Conservation (phyloP, 2,113 vertebrate species). For the Pelobates fuscus region DNA sequence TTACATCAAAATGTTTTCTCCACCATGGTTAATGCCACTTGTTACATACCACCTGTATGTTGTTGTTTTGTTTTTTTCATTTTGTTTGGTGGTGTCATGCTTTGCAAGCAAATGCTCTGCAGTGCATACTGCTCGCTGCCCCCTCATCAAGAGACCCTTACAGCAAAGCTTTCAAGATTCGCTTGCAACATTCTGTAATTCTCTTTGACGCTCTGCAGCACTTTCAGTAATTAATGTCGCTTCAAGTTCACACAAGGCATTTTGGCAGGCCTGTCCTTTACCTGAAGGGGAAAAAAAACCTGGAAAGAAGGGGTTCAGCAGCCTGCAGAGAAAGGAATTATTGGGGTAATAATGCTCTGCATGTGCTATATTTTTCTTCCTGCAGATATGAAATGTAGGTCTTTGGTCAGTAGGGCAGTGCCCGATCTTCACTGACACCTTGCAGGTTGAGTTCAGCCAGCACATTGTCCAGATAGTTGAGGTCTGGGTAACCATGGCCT, state of each 20-base stretch:
- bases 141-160: not conserved
- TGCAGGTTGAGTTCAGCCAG: constrained; percentile 88
- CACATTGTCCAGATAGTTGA: constrained; percentile 93
- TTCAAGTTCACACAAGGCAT: not conserved
- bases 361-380: not conserved
- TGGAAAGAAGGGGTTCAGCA: constrained; percentile 9
- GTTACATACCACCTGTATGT: not conserved
- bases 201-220: not conserved
- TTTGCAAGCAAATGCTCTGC: constrained; percentile 13
- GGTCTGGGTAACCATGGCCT: constrained; percentile 91
- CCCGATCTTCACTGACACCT: constrained; percentile 77
- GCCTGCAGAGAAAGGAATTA: not conserved
- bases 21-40: not conserved
- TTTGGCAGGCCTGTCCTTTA: not conserved
- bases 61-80: no score
- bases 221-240: not conserved
- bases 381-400: not conserved
- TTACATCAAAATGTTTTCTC: not conserved
- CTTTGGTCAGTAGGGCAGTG: constrained; percentile 25
- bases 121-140: not conserved
- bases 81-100: constrained; percentile 5
- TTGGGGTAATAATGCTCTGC: not conserved
- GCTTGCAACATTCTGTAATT: not conserved
- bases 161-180: constrained; percentile 4
- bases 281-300: constrained; percentile 6